phyloP scores from a whole-genome alignment of 2,113 vertebrate species.

The Chlamydotis undulata region DNA sequence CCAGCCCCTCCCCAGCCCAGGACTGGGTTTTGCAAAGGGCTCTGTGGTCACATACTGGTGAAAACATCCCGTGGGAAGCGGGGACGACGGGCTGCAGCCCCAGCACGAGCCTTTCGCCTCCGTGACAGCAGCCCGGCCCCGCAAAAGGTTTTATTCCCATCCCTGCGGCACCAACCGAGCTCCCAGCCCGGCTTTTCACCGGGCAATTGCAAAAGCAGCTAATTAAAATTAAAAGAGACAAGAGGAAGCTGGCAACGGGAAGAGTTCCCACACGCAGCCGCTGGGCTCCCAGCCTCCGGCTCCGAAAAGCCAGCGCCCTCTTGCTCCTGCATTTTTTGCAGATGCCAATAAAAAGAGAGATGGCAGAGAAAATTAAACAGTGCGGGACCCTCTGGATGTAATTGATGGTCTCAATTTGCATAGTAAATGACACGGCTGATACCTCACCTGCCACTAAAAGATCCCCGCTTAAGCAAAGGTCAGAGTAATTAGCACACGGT shows the following conservation, averaged over 20 bases:
- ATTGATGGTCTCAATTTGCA: conserved; percentile 69
- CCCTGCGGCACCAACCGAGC: background rate
- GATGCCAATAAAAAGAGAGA: conserved; percentile 31
- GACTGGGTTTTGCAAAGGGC: background rate
- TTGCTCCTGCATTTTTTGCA: background rate
- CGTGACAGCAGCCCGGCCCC: background rate
- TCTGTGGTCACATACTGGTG: background rate
- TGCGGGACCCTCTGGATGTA: conserved; percentile 39
- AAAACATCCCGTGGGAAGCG: background rate
- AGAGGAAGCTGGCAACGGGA: background rate
- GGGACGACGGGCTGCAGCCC: background rate
- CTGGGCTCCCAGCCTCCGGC: background rate
- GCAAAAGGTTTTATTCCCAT: background rate
- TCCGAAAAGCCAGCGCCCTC: background rate
- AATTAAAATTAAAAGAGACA: conserved; percentile 44
- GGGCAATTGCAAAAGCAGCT: background rate
- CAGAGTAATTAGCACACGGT: conserved; percentile 4
- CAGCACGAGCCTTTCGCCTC: fast-evolving
- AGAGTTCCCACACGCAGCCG: background rate
- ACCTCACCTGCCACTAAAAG: conserved; percentile 45
- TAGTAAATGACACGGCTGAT: conserved; percentile 62
- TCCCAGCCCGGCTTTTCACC: background rate
- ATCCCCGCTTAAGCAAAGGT: conserved; percentile 59
- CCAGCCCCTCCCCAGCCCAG: background rate
- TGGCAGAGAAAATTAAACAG: conserved; percentile 50